Percentiles rank a stretch among this genome's conserved stretches.
These are phyloP conservation scores for Lophotriccus pileatus DNA, from an alignment of 2,797 vertebrate species.

Conservation along the genomic window DNA sequence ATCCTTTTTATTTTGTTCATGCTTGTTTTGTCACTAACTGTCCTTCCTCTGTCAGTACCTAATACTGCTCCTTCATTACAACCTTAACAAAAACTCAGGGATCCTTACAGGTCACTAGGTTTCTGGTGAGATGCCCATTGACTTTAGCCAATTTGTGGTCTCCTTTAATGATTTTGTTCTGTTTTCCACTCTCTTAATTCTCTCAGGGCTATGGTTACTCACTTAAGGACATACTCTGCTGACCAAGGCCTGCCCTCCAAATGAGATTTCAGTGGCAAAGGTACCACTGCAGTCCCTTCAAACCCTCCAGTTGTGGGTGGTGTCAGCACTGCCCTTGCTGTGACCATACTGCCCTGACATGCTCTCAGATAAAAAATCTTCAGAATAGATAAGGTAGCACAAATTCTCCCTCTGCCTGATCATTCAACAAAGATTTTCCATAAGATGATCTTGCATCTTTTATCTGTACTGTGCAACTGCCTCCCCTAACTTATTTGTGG, in stretches of 20 bases:
- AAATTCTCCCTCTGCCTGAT: neutral
- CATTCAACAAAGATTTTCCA: slow-evolving; percentile 15
- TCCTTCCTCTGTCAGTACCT: neutral
- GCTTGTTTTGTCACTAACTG: neutral
- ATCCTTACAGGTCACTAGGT: neutral
- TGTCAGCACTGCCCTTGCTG: neutral
- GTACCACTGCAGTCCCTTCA: neutral
- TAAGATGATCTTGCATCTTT: neutral
- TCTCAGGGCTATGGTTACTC: neutral
- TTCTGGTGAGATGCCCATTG: neutral
- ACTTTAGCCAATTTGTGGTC: neutral
- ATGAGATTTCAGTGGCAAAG: neutral
- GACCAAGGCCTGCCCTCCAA: neutral
- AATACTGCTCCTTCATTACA: neutral
- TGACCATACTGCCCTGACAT: neutral
- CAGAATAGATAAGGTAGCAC: neutral
- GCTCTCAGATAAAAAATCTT: neutral
- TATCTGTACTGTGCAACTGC: neutral
- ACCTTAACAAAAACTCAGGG: neutral
- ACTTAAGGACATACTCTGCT: neutral
- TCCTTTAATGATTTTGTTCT: neutral
- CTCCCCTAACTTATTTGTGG: neutral
- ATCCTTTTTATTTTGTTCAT: neutral
- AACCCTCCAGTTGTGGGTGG: neutral
- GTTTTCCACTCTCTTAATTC: neutral